Conservation (phyloP, 2,797 vertebrate genomes). For the Sebastes nivosus region DNA sequence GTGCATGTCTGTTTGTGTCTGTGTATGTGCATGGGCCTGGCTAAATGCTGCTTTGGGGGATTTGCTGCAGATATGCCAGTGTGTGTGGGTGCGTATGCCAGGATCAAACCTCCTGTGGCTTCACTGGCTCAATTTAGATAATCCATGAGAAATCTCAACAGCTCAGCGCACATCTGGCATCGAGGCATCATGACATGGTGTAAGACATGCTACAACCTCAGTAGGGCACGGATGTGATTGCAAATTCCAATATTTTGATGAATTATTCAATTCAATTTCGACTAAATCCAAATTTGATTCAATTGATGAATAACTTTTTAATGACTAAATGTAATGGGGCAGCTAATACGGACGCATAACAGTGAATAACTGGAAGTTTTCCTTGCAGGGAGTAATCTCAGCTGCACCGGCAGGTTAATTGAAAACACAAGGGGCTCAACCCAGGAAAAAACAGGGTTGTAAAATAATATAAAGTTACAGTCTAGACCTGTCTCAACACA, state of each 20-base stretch:
- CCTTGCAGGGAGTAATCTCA: background rate
- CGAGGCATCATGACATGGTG: background rate
- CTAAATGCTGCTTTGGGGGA: conserved; percentile 21
- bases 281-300: background rate
- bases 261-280: conserved; percentile 13
- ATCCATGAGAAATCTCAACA: conserved; percentile 14
- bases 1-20: background rate
- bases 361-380: background rate
- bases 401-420: conserved; percentile 3
- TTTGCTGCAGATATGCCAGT: conserved; percentile 24
- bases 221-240: background rate
- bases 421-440: conserved; percentile 11
- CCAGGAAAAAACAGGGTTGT: background rate
- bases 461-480: background rate
- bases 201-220: background rate
- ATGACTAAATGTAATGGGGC: background rate
- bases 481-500: background rate
- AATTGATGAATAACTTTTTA: conserved; percentile 12
- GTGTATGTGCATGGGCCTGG: background rate
- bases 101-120: conserved; percentile 17
- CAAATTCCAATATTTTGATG: conserved; percentile 6
- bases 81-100: conserved; percentile 6
- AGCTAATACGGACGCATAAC: background rate
- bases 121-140: conserved; percentile 32
- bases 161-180: conserved; percentile 26